phyloP scores from a whole-genome alignment of 2,113 vertebrate species.

The Callipepla californica region DNA sequence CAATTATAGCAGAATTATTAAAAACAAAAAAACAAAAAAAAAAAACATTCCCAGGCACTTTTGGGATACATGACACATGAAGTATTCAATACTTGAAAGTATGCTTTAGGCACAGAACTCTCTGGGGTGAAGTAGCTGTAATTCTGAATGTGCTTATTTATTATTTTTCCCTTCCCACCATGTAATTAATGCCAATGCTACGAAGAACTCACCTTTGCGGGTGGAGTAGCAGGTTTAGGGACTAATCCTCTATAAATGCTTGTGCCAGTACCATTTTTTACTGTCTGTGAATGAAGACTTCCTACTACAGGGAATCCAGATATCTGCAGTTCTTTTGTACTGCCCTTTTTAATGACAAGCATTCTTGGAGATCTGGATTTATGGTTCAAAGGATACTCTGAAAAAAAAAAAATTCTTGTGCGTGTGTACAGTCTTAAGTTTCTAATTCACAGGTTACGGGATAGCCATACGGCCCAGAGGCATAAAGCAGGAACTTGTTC shows the following conservation, averaged over 20 bases:
- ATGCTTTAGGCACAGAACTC: not conserved
- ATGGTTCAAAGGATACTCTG: slow-evolving; percentile 84
- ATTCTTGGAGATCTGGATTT: slow-evolving; percentile 82
- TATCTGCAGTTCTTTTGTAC: slow-evolving; percentile 79
- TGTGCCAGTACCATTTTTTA: slow-evolving; percentile 75
- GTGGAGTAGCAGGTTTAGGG: slow-evolving; percentile 76
- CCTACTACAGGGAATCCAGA: slow-evolving; percentile 76
- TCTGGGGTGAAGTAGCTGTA: not conserved
- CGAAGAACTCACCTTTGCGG: slow-evolving; percentile 78
- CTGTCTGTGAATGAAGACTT: slow-evolving; percentile 70
- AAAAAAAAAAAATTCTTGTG: slow-evolving; percentile 2
- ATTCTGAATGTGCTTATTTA: too few species aligned
- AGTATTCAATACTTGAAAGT: not conserved
- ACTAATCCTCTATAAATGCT: slow-evolving; percentile 79
- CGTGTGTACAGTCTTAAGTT: not conserved
- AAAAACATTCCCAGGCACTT: not conserved
- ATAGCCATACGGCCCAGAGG: not conserved
- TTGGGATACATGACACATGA: not conserved
- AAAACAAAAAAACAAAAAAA: too few species aligned
- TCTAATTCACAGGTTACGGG: not conserved
- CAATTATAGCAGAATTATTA: not conserved
- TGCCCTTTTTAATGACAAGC: slow-evolving; percentile 84
- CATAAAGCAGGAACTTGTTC: not conserved
- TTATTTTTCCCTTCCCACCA: not conserved
- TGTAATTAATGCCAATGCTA: not conserved